Percentiles rank a stretch among this genome's conserved stretches.
Evolutionary conservation across 2,797 vertebrate species (phyloP).

Genomic region (Rhinophrynus dorsalis): DNA sequence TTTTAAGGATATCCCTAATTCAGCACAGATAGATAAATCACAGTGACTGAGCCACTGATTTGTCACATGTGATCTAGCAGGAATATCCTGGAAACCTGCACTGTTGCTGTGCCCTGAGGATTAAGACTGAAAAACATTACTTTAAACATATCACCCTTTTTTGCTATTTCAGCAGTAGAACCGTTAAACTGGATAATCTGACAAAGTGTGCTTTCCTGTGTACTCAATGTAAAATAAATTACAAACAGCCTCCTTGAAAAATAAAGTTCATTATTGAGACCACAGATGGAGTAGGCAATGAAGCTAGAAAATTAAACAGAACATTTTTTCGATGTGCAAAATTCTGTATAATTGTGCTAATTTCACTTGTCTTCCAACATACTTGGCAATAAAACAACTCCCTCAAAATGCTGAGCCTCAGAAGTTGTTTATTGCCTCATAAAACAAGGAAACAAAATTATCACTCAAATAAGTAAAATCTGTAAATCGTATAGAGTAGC

Average conservation of each 20-base stretch:
- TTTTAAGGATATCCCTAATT: no score
- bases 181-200: slow-evolving; percentile 21
- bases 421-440: slow-evolving; percentile 55
- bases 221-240: slow-evolving; percentile 32
- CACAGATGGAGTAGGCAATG: slow-evolving; percentile 55
- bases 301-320: slow-evolving; percentile 56
- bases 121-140: no score
- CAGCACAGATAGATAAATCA: no score
- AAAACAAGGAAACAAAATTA: slow-evolving; percentile 54
- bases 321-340: slow-evolving; percentile 55
- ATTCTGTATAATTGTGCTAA: slow-evolving; percentile 58
- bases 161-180: no score
- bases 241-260: slow-evolving; percentile 40
- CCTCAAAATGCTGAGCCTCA: slow-evolving; percentile 57
- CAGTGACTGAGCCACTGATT: no score
- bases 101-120: no score
- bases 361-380: slow-evolving; percentile 60
- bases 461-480: slow-evolving; percentile 47
- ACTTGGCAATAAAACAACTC: slow-evolving; percentile 59
- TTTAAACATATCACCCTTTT: no score
- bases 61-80: no score
- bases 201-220: slow-evolving; percentile 5
- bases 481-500: slow-evolving; percentile 18
- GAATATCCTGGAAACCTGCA: no score
- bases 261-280: slow-evolving; percentile 48